Evolutionary conservation across 1,140 invertebrate species (phyloP), one percentile per base, ranked within the genome.

Genomic region (Bombus soroeensis): DNA sequence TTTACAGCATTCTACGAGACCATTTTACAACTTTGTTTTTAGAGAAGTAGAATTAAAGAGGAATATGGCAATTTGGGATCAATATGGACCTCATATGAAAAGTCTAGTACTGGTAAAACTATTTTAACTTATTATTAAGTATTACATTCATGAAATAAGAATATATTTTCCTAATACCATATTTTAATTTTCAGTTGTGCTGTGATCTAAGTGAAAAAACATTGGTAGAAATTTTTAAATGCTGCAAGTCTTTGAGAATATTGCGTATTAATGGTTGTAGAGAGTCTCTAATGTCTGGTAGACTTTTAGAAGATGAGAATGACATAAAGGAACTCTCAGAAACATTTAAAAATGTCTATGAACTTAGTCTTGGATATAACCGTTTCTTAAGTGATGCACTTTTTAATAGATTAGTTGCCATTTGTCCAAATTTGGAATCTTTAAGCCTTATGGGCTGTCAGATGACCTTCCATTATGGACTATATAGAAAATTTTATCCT

Each of bases 231-330:
- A 96, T 97, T 66, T 85, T 97, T 32, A 94, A 96, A 64, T 94
- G 94, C 66, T 96, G 96, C 89, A 94, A 92, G 37, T 96, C 96
- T 92, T 92, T 97, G 47, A 95, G 96, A 89, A 92, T 92, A 83
- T 93, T 97, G 9, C 96, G 96, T 85, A 95, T 97, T 37, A 95
- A 96, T 87, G 95, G 95, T 70, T 97, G 97, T 89, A 96, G 97
- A 89, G 96, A 97, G 77, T 94, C 97, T 22, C 96, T 97, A 73
- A 97, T 97, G 96, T 96, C 96, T 43, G 97, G 97, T 22, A 95
- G 96, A 3, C 93, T 97, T 37, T 92, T 97, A 66, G 97, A 97
- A 89, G 95, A 95, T 84, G 94, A 95, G 87, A 94, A 93, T 53
- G 96, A 96, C 88, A 93, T 95, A 47, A 93, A 95, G 75, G 91